phyloP scores from a whole-genome alignment of 2,888 invertebrate genomes.

The Conomelus anceps region DNA sequence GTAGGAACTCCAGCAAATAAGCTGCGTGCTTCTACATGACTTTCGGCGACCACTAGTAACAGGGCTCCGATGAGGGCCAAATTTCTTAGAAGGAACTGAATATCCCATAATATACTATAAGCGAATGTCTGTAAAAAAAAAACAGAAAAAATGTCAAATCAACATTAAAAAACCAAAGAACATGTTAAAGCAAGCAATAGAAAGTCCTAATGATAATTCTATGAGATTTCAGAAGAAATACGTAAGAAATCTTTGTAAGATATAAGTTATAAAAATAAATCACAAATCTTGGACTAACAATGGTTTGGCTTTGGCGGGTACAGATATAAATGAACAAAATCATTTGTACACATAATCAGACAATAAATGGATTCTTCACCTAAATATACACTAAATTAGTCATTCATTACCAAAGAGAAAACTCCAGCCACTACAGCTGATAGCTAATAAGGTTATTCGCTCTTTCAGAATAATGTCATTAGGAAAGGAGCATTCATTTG shows the following conservation, averaged over 20 bases:
- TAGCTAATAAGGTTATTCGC: background rate
- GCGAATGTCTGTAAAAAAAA: conserved; percentile 66
- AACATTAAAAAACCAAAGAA: background rate
- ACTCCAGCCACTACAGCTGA: too few species aligned
- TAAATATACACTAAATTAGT: background rate
- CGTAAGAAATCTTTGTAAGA: too few species aligned
- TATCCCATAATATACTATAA: conserved; percentile 96
- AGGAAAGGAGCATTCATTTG: background rate
- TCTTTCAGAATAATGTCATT: background rate
- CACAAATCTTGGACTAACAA: too few species aligned
- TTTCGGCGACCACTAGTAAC: conserved; percentile 91
- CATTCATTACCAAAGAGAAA: background rate
- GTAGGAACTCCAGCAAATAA: conserved; percentile 93
- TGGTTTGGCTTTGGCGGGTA: too few species aligned
- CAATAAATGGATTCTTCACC: background rate
- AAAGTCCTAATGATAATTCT: too few species aligned
- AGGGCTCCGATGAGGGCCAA: conserved; percentile 96
- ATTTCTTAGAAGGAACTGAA: conserved; percentile 94
- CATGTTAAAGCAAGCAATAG: background rate
- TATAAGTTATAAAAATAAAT: too few species aligned
- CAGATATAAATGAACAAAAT: too few species aligned
- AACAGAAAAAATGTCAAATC: too few species aligned
- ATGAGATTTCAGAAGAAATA: too few species aligned
- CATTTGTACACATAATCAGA: too few species aligned
- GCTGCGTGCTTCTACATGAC: conserved; percentile 84